Evolutionary conservation across 2,797 vertebrate species (phyloP).

Genomic region (Xerus rutilus): DNA sequence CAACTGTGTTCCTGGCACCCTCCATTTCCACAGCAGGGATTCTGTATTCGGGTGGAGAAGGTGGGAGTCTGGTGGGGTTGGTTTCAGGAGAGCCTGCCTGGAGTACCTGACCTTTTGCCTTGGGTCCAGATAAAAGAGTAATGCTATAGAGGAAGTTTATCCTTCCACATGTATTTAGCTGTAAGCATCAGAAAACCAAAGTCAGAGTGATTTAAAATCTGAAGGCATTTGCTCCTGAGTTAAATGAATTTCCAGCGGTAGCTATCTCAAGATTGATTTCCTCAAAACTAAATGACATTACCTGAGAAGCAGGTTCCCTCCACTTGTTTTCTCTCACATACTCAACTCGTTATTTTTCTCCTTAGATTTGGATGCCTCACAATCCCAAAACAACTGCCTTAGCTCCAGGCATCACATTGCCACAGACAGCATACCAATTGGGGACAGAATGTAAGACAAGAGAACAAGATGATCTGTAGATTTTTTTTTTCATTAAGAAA

Average conservation of each 20-base stretch:
- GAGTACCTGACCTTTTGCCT: background rate
- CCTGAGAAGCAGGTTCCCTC: fast-evolving
- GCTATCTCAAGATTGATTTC: too few species aligned
- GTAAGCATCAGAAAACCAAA: background rate
- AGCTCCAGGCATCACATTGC: background rate
- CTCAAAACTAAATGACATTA: too few species aligned
- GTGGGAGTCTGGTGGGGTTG: too few species aligned
- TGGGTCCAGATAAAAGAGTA: background rate
- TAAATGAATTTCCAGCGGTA: too few species aligned
- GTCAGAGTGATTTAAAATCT: background rate
- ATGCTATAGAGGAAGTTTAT: too few species aligned
- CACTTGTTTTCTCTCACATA: background rate
- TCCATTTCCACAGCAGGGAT: background rate
- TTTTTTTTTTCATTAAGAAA: too few species aligned
- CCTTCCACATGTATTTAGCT: background rate
- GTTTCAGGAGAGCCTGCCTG: too few species aligned
- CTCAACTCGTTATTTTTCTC: background rate
- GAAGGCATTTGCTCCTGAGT: background rate
- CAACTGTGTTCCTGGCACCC: background rate
- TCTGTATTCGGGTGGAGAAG: background rate
- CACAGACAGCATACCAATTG: background rate
- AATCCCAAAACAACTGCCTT: background rate
- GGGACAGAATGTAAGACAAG: background rate
- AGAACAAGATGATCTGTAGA: fast-evolving
- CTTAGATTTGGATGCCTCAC: background rate